Percentiles rank a stretch among this genome's conserved stretches.
These are phyloP conservation scores for Helicolenus hilgendorfi DNA, from an alignment of 2,797 vertebrate genomes.

Conservation along the genomic window DNA sequence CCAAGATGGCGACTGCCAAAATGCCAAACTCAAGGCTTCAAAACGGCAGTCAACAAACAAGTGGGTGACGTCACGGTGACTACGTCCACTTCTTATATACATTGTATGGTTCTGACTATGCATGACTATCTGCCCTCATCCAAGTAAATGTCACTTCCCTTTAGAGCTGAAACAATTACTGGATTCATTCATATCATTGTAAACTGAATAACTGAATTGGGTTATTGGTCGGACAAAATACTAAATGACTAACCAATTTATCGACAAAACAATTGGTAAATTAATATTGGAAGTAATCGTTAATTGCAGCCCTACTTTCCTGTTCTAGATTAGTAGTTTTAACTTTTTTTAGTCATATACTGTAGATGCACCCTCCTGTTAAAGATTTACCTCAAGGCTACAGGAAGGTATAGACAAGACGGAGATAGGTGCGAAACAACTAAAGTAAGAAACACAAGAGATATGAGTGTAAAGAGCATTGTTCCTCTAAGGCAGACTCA, in stretches of 20 bases:
- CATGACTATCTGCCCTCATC: not conserved
- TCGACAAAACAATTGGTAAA: not conserved
- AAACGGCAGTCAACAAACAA: too few relatives aligned
- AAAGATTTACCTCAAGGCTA: not conserved
- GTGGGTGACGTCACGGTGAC: too few relatives aligned
- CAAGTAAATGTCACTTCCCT: not conserved
- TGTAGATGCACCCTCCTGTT: not conserved
- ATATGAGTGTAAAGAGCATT: slow-evolving; percentile 63
- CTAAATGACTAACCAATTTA: not conserved
- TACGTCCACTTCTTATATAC: not conserved
- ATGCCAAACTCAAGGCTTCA: too few relatives aligned
- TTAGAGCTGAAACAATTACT: not conserved
- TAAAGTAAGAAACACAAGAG: slow-evolving; percentile 20
- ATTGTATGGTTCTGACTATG: not conserved
- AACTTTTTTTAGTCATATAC: not conserved
- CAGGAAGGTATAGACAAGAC: not conserved
- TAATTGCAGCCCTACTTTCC: not conserved
- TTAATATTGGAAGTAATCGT: not conserved
- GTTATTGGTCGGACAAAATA: not conserved
- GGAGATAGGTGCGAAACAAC: not conserved
- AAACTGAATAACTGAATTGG: not conserved
- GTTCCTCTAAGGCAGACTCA: slow-evolving; percentile 57
- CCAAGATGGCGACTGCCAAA: too few relatives aligned
- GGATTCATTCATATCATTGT: not conserved
- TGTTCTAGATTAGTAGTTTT: not conserved